Evolutionary conservation across 2,113 vertebrate genomes (phyloP).

Genomic region (Actenoides hombroni): DNA sequence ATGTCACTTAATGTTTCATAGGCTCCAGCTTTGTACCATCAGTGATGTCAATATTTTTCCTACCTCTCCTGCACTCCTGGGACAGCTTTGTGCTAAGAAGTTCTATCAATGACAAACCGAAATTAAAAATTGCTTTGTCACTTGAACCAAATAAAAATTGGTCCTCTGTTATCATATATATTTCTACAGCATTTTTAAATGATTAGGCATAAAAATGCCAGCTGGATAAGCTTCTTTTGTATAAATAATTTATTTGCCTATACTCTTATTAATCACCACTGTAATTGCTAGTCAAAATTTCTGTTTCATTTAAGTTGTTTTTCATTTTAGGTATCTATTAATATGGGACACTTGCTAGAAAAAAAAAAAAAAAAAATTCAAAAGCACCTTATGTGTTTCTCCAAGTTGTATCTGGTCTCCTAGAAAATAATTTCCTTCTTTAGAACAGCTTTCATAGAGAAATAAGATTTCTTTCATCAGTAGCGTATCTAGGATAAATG

Average conservation of each 20-base stretch:
- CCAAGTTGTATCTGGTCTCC: background rate
- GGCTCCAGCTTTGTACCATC: background rate
- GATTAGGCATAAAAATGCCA: background rate
- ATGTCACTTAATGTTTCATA: background rate
- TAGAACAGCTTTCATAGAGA: background rate
- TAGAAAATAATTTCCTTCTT: conserved; percentile 18
- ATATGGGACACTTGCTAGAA: background rate
- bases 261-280: background rate
- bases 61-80: background rate
- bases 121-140: background rate
- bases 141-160: background rate
- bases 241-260: background rate
- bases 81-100: background rate
- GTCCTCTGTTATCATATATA: background rate
- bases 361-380: background rate
- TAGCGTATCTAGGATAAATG: conserved; percentile 10
- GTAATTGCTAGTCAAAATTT: background rate
- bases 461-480: conserved; percentile 45
- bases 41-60: background rate
- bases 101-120: background rate
- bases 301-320: background rate
- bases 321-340: background rate
- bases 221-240: background rate
- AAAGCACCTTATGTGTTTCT: conserved; percentile 11
- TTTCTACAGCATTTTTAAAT: background rate